A percentile compares a stretch with the other conserved stretches of the same genome.
Conservation (phyloP, 2,113 vertebrate species). For the Myrmophylax atrothorax region DNA sequence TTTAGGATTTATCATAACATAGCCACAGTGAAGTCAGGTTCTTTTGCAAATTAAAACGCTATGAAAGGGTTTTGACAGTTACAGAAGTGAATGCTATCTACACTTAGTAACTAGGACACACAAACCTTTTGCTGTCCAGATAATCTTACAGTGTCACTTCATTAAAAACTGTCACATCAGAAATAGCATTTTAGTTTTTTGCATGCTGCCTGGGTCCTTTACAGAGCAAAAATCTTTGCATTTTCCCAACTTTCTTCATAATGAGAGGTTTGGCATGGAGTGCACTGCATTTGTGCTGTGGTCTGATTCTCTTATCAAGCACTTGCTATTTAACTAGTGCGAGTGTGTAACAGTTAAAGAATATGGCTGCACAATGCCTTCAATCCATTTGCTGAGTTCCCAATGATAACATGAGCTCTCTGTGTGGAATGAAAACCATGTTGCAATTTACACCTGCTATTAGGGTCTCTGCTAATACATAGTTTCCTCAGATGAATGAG, state of each 20-base stretch:
- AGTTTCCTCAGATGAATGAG: not conserved
- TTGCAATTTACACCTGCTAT: conserved; percentile 1
- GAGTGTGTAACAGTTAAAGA: not conserved
- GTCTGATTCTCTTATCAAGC: conserved; percentile 7
- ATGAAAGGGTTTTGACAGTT: conserved; percentile 21
- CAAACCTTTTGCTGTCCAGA: conserved; percentile 6
- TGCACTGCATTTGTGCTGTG: not conserved
- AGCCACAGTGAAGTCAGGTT: conserved; percentile 30
- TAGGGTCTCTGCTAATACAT: conserved; percentile 16
- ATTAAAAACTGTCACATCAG: conserved; percentile 22
- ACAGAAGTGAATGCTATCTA: not conserved
- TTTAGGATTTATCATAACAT: conserved; percentile 58
- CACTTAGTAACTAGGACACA: not conserved
- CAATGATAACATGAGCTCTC: not conserved
- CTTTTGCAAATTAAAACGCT: conserved; percentile 49
- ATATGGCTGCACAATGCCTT: not conserved
- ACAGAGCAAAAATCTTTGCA: not conserved
- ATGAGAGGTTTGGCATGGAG: not conserved
- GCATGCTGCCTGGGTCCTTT: conserved; percentile 17
- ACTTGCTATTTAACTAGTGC: conserved; percentile 5
- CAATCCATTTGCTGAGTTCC: not conserved
- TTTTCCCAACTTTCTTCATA: conserved; percentile 31
- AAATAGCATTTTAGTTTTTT: conserved; percentile 5
- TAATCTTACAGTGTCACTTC: conserved; percentile 20
- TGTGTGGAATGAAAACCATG: not conserved